Evolutionary conservation across 2,888 invertebrate species (phyloP).

Genomic region (Kryphioiulus occultus): DNA sequence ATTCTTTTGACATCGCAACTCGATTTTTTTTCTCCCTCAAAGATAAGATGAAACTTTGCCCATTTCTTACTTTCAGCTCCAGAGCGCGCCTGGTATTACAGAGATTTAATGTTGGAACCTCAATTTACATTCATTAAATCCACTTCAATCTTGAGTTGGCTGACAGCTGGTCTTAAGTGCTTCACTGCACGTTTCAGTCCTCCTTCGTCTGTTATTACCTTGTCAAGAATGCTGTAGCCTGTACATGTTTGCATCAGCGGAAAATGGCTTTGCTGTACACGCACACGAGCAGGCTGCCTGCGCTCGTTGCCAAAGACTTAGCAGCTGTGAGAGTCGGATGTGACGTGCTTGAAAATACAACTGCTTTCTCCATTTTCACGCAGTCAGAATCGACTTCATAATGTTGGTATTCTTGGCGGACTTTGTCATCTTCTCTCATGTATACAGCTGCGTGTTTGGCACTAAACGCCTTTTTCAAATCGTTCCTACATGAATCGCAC

Average conservation of each 20-base stretch:
- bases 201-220: slow-evolving; percentile 49
- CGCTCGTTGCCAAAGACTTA: background rate
- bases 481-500: background rate
- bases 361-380: background rate
- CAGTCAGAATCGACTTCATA: background rate
- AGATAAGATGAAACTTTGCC: slow-evolving; percentile 5
- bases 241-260: background rate
- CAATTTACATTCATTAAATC: slow-evolving; percentile 51
- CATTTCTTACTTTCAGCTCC: background rate
- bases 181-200: slow-evolving; percentile 33
- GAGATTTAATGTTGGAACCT: slow-evolving; percentile 49
- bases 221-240: slow-evolving; percentile 45
- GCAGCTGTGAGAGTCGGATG: background rate
- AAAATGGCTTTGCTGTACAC: background rate
- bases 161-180: slow-evolving; percentile 51
- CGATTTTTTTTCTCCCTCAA: background rate
- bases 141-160: slow-evolving; percentile 50
- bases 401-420: background rate
- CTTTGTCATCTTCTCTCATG: background rate
- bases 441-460: background rate
- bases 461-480: background rate
- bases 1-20: background rate
- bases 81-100: slow-evolving; percentile 34
- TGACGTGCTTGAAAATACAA: background rate
- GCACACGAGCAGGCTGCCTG: background rate